Conservation (phyloP, 1,140 invertebrate genomes). For the Dreissena rostriformis region DNA sequence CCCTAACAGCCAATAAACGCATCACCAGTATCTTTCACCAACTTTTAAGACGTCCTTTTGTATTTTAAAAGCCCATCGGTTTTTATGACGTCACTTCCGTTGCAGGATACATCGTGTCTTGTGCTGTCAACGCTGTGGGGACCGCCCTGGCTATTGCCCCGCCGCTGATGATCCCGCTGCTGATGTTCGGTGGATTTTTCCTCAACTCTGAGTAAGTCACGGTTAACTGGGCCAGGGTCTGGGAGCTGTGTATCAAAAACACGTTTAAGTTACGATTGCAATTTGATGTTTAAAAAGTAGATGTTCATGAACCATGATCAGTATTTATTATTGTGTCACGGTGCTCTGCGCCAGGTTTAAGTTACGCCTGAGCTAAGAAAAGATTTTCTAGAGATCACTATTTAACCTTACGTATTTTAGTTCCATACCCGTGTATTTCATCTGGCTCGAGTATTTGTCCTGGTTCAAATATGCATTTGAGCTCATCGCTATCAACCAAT, state of each 20-base stretch:
- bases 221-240: no score
- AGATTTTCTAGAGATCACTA: not conserved
- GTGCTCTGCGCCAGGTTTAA: no score
- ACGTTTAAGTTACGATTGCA: no score
- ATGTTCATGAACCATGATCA: no score
- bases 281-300: no score
- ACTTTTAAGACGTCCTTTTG: no score
- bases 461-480: constrained; percentile 98
- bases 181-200: constrained; percentile 98
- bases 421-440: constrained; percentile 90
- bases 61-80: not conserved
- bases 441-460: constrained; percentile 96
- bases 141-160: constrained; percentile 95
- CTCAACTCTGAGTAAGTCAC: constrained; percentile 91
- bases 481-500: constrained; percentile 95
- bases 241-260: no score
- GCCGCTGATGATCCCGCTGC: constrained; percentile 94
- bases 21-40: no score
- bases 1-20: no score
- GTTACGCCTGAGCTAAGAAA: not conserved
- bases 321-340: no score
- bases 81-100: constrained; percentile 9
- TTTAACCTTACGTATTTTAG: constrained; percentile 46
- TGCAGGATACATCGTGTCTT: constrained; percentile 94
- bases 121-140: constrained; percentile 89